Percentiles rank a stretch among this genome's conserved stretches.
Conservation (phyloP, 1,140 invertebrate genomes). For the Solenopsis invicta region DNA sequence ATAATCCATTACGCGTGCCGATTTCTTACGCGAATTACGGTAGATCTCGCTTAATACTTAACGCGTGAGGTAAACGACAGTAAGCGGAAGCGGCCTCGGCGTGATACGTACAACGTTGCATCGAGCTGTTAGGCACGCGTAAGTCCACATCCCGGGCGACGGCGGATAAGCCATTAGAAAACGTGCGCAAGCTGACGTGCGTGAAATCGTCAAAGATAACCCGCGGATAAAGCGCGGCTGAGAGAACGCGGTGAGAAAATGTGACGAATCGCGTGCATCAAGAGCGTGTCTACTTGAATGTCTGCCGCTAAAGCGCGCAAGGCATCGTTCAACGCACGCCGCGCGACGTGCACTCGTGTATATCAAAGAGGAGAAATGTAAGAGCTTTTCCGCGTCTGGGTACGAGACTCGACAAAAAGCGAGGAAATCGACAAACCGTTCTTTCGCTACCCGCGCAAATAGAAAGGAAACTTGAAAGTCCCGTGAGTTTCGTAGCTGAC, state of each 20-base stretch:
- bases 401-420: background rate
- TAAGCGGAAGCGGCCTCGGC: background rate
- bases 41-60: constrained; percentile 18
- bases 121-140: constrained; percentile 31
- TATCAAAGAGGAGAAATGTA: background rate
- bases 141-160: background rate
- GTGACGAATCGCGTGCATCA: constrained; percentile 31
- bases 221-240: background rate
- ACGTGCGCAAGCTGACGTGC: constrained; percentile 9
- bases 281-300: constrained; percentile 17
- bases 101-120: constrained; percentile 9
- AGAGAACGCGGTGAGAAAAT: background rate
- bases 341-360: background rate
- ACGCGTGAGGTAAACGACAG: background rate
- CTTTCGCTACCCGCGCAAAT: background rate
- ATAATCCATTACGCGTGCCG: constrained; percentile 29
- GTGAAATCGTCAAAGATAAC: constrained; percentile 22
- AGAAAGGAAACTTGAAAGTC: background rate
- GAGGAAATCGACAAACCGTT: background rate
- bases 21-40: constrained; percentile 44
- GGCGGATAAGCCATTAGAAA: constrained; percentile 18
- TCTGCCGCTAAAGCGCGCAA: background rate
- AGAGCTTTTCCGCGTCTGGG: background rate
- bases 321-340: background rate
- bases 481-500: background rate